phyloP scores from a whole-genome alignment of 2,113 vertebrate genomes.

The Danionella cerebrum region DNA sequence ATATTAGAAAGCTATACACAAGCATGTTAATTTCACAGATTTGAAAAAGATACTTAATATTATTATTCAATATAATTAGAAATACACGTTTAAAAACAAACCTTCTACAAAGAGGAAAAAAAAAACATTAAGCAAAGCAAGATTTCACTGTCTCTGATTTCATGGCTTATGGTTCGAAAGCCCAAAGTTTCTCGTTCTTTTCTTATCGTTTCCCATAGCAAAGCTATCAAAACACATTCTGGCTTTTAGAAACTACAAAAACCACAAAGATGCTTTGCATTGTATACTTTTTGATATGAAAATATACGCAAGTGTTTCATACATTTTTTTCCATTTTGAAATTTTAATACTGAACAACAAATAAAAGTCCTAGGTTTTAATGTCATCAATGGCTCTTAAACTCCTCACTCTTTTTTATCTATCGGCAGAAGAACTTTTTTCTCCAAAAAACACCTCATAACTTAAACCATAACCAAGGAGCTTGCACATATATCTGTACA shows the following conservation, averaged over 20 bases:
- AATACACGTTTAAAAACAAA: slow-evolving; percentile 85
- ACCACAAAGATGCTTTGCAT: slow-evolving; percentile 99
- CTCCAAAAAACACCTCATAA: slow-evolving; percentile 45
- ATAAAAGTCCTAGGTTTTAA: slow-evolving; percentile 83
- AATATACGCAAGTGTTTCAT: slow-evolving; percentile 99
- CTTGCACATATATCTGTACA: slow-evolving; percentile 88
- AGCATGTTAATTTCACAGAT: slow-evolving; percentile 99
- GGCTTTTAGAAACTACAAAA: slow-evolving; percentile 99
- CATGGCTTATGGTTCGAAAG: slow-evolving; percentile 87
- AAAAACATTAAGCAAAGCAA: slow-evolving; percentile 99
- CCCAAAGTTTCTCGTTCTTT: slow-evolving; percentile 72
- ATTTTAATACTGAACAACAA: slow-evolving; percentile 94
- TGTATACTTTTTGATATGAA: slow-evolving; percentile 98
- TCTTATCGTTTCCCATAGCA: slow-evolving; percentile 78
- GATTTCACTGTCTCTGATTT: slow-evolving; percentile 74
- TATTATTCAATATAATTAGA: slow-evolving; percentile 98
- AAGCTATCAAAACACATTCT: slow-evolving; percentile 99
- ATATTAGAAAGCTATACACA: slow-evolving; percentile 99
- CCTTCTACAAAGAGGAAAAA: slow-evolving; percentile 99
- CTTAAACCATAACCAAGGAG: slow-evolving; percentile 71
- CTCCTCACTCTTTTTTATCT: slow-evolving; percentile 70
- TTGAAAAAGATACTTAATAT: slow-evolving; percentile 98
- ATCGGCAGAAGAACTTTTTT: slow-evolving; percentile 56
- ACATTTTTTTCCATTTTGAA: slow-evolving; percentile 79
- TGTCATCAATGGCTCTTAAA: slow-evolving; percentile 72